Evolutionary conservation across 2,113 vertebrate genomes (phyloP), one percentile per base, ranked within the genome.

Genomic region (Progne subis): DNA sequence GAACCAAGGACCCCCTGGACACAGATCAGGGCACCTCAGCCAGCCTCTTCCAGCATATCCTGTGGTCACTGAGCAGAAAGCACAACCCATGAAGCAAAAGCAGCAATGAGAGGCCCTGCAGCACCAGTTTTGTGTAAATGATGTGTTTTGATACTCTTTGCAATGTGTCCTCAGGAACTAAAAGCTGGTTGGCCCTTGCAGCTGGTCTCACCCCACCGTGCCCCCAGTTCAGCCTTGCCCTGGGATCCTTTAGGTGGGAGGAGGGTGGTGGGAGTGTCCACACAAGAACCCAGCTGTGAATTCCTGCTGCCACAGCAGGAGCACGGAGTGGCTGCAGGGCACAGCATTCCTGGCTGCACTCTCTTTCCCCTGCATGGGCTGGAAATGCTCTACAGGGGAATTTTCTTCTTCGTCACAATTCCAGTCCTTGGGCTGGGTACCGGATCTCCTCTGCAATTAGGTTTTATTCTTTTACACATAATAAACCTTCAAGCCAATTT

Each of bases 321-420:
- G 29, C 26, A 9, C 0, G 0, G 37, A 1, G 12, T 17, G 32
- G 57, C 8, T 49, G 47, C 47, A 71, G 81, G n/a, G 23, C 64
- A 8, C 59, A 44, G 37, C 60, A 24, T 17, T 29, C 32, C 44
- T 37, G 12, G 18, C 71, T 44, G 26, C 9, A 0, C 3, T 0
- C 39, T 18, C 12, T 6, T 24, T 29, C 13, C 47, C 24, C 53
- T 69, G 37, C 50, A 64, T 2, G 0, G n/a, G 28, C 41, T 85
- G 56, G 24, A 61, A 68, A 20, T 25, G 31, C 59, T 72, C 59
- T 24, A 2, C 44, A 47, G 59, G 16, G 50, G 41, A 43, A 55
- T 34, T 24, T 55, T 37, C 44, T 57, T 53, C 60, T 63, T 24
- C 3, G 2, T 28, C 43, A 11, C 19, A 43, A n/a, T 63, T 71